Evolutionary conservation across 1,140 invertebrate species (phyloP), one percentile per base, ranked within the genome.

Genomic region (Pseudomyrmex flavicornis): DNA sequence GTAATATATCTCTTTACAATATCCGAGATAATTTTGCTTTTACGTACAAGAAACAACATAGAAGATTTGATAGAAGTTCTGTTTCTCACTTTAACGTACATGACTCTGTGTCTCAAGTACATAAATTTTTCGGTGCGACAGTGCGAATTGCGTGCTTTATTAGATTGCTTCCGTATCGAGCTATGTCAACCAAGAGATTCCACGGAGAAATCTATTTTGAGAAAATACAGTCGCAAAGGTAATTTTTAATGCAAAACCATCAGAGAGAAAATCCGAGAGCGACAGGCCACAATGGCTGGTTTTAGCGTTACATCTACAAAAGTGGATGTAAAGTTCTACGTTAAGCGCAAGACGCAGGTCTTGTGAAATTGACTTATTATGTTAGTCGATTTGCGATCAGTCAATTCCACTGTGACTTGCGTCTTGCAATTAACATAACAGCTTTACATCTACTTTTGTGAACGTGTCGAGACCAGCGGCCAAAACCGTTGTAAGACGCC

Each of bases 1-100:
- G 4, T 69, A 79, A 52, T 84, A 59, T 62, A 66, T 69, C 22
- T 79, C 17, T 62, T 83, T 35, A 84, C 74, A 17, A 48, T 79
- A 69, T 44, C 13, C 1, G 54, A 79, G 12, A 17, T 84, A 35
- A 68, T 76, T 0, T n/a, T 59, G 15, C n/a, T 79, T 13, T 8
- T 83, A 58, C 20, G n/a, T 62, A 68, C 50, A 8, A 65, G 12
- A 10, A 50, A 84, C 9, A 10, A 79, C 20, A 4, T 84, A 0
- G 63, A 84, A 7, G 56, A 69, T 44, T 17, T 79, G 44, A 84
- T 48, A 4, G 82, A 84, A 12, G 5, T n/a, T 50, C 26, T 84
- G 26, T 84, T 79, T 17, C 3, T 79, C 5, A 46, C 13, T 7
- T 52, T 84, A 22, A 79, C 74, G 2, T 84, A 9, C n/a, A 2